Evolutionary conservation across 2,888 invertebrate genomes (phyloP).

Genomic region (Schizaphis graminum): DNA sequence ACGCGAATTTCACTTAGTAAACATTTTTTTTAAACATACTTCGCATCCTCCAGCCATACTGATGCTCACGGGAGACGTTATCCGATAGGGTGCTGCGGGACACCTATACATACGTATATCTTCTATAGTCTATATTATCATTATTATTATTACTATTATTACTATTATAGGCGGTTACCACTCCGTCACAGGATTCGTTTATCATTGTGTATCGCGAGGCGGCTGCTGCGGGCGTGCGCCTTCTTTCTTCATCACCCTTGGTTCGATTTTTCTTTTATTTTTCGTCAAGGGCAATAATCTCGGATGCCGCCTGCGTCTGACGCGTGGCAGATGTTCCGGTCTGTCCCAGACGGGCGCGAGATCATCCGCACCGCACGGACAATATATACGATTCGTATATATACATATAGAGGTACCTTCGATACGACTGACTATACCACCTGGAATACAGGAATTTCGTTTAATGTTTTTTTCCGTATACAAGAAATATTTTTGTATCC

Average conservation of each 20-base stretch:
- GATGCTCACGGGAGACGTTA: neutral
- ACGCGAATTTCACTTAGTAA: neutral
- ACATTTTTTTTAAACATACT: neutral
- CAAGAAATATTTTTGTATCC: neutral
- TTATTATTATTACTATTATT: neutral
- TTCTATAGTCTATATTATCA: neutral
- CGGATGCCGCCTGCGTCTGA: slow-evolving; percentile 45
- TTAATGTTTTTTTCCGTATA: neutral
- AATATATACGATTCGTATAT: neutral
- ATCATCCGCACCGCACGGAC: neutral
- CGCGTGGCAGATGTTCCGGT: slow-evolving; percentile 66
- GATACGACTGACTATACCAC: neutral
- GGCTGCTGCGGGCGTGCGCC: slow-evolving; percentile 7
- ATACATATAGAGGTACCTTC: neutral
- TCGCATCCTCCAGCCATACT: neutral
- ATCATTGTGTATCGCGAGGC: slow-evolving; percentile 1
- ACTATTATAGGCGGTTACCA: neutral
- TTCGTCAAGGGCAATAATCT: neutral
- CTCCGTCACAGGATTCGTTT: neutral
- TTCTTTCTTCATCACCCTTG: neutral
- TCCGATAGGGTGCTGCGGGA: neutral
- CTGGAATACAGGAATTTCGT: slow-evolving; percentile 58
- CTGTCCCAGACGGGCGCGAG: slow-evolving; percentile 22
- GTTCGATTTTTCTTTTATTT: slow-evolving; percentile 6
- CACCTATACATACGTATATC: neutral